Evolutionary conservation across 2,888 invertebrate genomes (phyloP), one percentile per base, ranked within the genome.

Genomic region (Cataglyphis altisquamis): DNA sequence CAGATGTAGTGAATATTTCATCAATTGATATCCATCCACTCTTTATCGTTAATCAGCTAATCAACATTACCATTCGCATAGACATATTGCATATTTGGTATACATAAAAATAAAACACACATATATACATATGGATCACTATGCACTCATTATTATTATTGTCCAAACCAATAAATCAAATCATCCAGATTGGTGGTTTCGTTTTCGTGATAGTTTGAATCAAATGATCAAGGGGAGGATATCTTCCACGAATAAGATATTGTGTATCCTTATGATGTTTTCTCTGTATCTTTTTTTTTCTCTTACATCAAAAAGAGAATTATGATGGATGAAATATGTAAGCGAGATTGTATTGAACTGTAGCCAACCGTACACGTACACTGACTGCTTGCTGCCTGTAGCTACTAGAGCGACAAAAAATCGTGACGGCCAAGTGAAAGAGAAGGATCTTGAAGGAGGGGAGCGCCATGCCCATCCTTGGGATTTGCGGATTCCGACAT

Each of bases 401-500:
- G n/a, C 48, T 48, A 48, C 45, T 39, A 57, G 36, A 64, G 70
- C 68, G 48, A 41, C 41, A 70, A 62, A 84, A 72, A 73, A 73
- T 62, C 60, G 62, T 57, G 62, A 21, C 64, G 80, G 45, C 25
- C 73, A 29, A 74, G 73, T 70, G 75, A 68, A 52, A 72, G 77
- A 84, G 60, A 73, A 45, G 75, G 48, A 83, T 36, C 41, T 52
- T 48, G 39, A 70, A 48, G 73, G 73, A 82, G 57, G 84, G 84
- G 68, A 48, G 72, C 45, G 74, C 73, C 63, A 62, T 89, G 78
- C 86, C 88, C 88, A 89, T 86, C 90, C 84, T 64, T 64, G 75
- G 67, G 84, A 86, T 90, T 85, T 81, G 83, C 84, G 84, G 85
- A 87, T 84, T 84, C 74, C 62, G 72, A 86, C 75, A 86, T 90